Conservation (phyloP, 2,113 vertebrate species). For the Pongo pygmaeus region DNA sequence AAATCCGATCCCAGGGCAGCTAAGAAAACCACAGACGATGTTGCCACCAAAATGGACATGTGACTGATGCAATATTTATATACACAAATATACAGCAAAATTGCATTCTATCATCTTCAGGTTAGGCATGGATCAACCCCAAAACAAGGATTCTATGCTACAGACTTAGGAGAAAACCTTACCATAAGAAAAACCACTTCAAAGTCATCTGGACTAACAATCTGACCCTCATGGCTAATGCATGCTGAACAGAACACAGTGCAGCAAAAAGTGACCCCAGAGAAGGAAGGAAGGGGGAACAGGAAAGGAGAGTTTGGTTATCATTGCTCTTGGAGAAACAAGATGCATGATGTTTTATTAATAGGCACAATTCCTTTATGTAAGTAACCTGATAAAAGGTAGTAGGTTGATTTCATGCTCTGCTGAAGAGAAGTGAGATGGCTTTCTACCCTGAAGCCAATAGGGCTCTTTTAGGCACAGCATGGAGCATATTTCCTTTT, state of each 20-base stretch:
- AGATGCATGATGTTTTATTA: background rate
- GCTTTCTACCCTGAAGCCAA: background rate
- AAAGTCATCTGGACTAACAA: background rate
- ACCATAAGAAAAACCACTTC: background rate
- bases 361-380: background rate
- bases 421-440: background rate
- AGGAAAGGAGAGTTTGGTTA: background rate
- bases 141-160: background rate
- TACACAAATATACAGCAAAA: background rate
- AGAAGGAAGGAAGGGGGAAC: background rate
- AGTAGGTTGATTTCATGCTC: slow-evolving; percentile 44
- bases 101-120: background rate
- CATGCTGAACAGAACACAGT: background rate
- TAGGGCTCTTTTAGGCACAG: background rate
- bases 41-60: background rate
- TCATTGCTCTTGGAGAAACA: background rate
- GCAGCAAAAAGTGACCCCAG: background rate
- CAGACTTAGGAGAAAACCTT: background rate
- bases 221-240: background rate
- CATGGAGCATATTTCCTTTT: background rate
- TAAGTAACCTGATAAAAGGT: background rate
- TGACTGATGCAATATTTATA: background rate
- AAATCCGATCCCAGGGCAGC: background rate
- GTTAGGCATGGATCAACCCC: background rate
- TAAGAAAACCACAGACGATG: background rate